Conservation (phyloP, 1,140 invertebrate species). For the Lutraria rhynchaena region DNA sequence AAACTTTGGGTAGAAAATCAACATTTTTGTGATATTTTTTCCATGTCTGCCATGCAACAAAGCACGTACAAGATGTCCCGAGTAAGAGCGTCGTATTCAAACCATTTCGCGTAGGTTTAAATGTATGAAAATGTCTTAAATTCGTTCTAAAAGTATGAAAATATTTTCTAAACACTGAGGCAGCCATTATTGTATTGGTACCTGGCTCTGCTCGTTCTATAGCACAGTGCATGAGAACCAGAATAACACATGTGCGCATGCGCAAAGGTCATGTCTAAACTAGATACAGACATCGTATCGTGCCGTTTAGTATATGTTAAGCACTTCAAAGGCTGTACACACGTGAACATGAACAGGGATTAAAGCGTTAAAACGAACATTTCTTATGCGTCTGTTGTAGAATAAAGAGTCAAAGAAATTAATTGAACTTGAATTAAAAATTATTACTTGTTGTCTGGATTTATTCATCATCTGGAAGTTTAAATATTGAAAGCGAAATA, state of each 20-base stretch:
- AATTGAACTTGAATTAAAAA: no score
- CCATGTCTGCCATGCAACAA: constrained; percentile 39
- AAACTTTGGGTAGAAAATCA: constrained; percentile 41
- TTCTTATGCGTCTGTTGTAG: no score
- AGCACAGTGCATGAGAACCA: constrained; percentile 13
- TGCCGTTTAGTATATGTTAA: background rate
- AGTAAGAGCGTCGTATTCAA: constrained; percentile 24
- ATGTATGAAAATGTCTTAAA: constrained; percentile 26
- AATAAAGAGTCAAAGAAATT: no score
- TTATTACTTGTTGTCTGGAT: no score
- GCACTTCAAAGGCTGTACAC: constrained; percentile 23
- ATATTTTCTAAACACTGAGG: constrained; percentile 33
- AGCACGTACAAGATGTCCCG: constrained; percentile 37
- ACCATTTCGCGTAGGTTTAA: background rate
- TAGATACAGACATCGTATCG: constrained; percentile 8
- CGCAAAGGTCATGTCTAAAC: constrained; percentile 57
- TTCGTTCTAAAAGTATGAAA: constrained; percentile 22
- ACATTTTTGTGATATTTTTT: constrained; percentile 9
- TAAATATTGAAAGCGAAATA: no score
- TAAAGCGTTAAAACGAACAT: background rate
- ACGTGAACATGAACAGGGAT: constrained; percentile 29
- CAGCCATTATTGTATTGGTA: constrained; percentile 36
- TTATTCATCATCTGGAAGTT: no score
- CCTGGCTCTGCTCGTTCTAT: background rate
- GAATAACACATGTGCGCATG: constrained; percentile 32